Evolutionary conservation across 2,113 vertebrate species (phyloP), one percentile per base, ranked within the genome.

Genomic region (Dinomys branickii): DNA sequence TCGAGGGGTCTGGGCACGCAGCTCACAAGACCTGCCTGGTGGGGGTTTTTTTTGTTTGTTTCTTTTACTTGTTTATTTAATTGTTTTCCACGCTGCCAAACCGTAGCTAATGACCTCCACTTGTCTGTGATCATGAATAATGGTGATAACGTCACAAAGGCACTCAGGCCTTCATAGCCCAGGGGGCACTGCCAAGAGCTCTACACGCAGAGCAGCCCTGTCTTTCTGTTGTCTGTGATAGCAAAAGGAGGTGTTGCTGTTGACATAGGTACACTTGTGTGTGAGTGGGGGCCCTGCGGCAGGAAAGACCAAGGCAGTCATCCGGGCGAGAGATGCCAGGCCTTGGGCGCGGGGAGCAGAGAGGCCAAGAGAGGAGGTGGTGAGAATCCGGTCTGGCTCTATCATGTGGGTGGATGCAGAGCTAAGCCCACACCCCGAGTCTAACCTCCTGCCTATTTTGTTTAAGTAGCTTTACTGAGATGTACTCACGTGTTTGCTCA

Each of bases 51-150:
- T 67, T 44, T 35, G n/a, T 93, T 73, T 54, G 38, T 63, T 92
- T 89, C 35, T 63, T 82, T 75, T 47, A 86, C 44, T 65, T 86
- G 24, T 61, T 90, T 94, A 88, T 80, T 90, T 84, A 78, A 52
- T 85, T 4, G 58, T 22, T 73, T 26, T 63, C 33, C 82, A 65
- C 67, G 30, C 33, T 33, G 52, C 52, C 63, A 50, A 77, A 85
- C 41, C 56, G 28, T 17, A 20, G 69, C 78, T 67, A 82, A 41
- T 47, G 41, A 85, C 2, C 85, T 30, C 85, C 28, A 65, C 67
- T 30, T 67, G 28, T 14, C 30, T 81, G 59, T 67, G 73, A 90
- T 61, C 33, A 80, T 33, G 81, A 92, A 69, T 63, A 41, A 85
- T 16, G 69, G 26, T 10, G 67, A 93, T 10, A 7, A 56, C 3